Evolutionary conservation across 2,113 vertebrate species (phyloP).

Genomic region (Spheniscus mendiculus): DNA sequence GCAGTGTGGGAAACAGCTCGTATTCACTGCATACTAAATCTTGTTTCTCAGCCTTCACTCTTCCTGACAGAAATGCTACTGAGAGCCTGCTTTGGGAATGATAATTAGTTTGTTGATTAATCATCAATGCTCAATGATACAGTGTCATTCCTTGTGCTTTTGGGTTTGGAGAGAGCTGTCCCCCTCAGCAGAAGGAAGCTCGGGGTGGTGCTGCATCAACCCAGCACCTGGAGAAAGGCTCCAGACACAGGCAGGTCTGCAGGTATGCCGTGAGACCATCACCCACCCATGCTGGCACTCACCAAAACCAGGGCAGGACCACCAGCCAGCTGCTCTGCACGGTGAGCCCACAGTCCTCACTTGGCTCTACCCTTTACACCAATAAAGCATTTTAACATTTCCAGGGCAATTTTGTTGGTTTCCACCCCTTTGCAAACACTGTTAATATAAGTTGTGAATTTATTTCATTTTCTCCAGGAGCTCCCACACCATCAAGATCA

Average conservation of each 20-base stretch:
- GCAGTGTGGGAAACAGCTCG: neutral
- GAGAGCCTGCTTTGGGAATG: neutral
- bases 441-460: constrained; percentile 10
- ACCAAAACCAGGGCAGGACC: neutral
- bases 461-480: constrained; percentile 34
- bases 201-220: accelerated
- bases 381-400: neutral
- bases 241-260: neutral
- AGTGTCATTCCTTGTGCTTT: neutral
- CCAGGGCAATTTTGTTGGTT: neutral
- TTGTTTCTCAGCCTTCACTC: neutral
- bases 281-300: neutral
- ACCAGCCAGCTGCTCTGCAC: neutral
- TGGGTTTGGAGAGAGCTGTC: neutral
- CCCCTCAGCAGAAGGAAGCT: neutral
- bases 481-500: constrained; percentile 16
- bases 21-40: neutral
- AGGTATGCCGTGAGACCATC: neutral
- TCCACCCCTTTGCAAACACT: neutral
- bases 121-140: neutral
- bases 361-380: neutral
- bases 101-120: neutral
- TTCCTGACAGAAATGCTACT: neutral
- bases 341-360: accelerated
- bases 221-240: neutral